Base-by-base conservation (phyloP, 2,888 invertebrate genomes). In the Calameuta pallipes region DNA sequence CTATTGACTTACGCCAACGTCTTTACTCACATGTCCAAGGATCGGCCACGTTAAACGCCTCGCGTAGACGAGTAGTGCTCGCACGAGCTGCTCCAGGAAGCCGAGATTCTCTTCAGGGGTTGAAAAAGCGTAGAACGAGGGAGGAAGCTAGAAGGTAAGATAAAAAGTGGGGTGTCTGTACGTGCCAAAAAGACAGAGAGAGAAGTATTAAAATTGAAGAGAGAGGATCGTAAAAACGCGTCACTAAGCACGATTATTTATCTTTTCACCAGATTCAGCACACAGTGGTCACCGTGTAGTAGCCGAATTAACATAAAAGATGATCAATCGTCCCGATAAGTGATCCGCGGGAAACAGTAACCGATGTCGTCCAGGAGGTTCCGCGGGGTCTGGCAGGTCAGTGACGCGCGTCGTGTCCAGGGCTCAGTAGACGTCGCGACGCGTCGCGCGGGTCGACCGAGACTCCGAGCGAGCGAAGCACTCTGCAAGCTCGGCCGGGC, bases 21-120 rank as follows among this genome's bases (percentile, higher is more conserved):
- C n/a, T 37, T 15, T 79, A 85, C 86, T 86, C 85, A 86, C 86
- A 86, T 86, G 86, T 86, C 86, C 86, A 86, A 86, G 79, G 85
- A 83, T 86, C 85, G 80, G 85, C 85, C 84, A 85, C 83, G 86
- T 86, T 84, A 85, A 86, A 86, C 86, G 80, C 81, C 82, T 82
- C 83, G 82, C 83, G 70, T 77, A 77, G 78, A 78, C 78, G 33
- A 71, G 71, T 13, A 31, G 34, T 34, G 71, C 33, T 71, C 31
- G 71, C 71, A 71, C 71, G 71, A 71, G 71, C 71, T 71, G 34
- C 12, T 12, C 71, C 71, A 34, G 34, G 33, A 56, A 56, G 56
- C 56, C 56, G 56, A 56, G 56, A 56, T 23, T 2, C 2, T 56
- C 56, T 56, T 23, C 23, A 3, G 23, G 56, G 23, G 9, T 56